A percentile compares a stretch with the other conserved stretches of the same genome.
Evolutionary conservation across 2,113 vertebrate species (phyloP).

Genomic region (Solea senegalensis): DNA sequence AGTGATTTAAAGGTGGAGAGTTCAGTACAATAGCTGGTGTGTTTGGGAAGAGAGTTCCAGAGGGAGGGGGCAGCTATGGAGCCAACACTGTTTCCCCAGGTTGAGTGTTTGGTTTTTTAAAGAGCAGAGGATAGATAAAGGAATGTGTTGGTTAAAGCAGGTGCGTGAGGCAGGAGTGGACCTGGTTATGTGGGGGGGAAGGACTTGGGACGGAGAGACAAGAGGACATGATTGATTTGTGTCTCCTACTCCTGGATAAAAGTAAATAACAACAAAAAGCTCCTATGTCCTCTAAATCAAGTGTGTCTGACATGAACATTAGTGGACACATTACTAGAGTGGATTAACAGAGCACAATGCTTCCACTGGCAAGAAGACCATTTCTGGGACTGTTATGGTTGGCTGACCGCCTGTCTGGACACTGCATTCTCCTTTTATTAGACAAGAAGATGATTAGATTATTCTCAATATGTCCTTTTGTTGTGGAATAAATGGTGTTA

Average conservation of each 20-base stretch:
- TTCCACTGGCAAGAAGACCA: neutral
- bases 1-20: no score
- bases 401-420: neutral
- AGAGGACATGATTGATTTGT: no score
- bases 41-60: no score
- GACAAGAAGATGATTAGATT: constrained; percentile 32
- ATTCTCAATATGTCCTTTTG: constrained; percentile 14
- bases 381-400: neutral
- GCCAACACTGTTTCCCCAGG: no score
- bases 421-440: constrained; percentile 15
- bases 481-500: constrained; percentile 1
- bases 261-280: neutral
- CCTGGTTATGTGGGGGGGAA: no score
- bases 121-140: no score
- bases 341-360: neutral
- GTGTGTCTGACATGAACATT: neutral
- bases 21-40: no score
- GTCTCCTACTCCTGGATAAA: neutral
- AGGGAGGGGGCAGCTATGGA: no score
- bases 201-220: no score
- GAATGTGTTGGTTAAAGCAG: no score
- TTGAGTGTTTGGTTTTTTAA: no score
- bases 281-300: neutral
- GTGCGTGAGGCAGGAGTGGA: no score
- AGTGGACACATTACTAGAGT: neutral